A percentile compares a stretch with the other conserved stretches of the same genome.
phyloP scores from a whole-genome alignment of 30 jellyfish, hydroid and myxozoan genomes.

The Pelagia noctiluca region DNA sequence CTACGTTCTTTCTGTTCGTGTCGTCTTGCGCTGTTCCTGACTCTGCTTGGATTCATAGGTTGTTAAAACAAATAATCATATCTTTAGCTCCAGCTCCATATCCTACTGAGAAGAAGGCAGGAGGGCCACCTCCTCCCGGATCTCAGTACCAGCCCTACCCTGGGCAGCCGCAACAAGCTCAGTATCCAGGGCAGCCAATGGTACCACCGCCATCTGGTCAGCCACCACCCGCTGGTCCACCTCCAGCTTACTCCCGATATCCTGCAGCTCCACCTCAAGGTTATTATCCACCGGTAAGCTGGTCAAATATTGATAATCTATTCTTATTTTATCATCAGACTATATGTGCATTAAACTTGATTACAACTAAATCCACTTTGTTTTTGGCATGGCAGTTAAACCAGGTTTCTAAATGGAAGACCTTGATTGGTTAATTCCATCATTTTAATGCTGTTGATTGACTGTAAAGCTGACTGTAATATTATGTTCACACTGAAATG shows the following conservation, averaged over 20 bases:
- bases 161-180: slow-evolving; percentile 1
- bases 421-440: background rate
- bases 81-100: background rate
- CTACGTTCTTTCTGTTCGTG: no score
- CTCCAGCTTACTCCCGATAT: background rate
- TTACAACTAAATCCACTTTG: background rate
- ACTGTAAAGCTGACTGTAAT: background rate
- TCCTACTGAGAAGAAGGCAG: background rate
- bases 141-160: background rate
- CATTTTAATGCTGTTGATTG: background rate
- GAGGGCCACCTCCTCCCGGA: background rate
- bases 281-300: slow-evolving; percentile 3
- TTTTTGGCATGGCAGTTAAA: background rate
- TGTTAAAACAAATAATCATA: no score
- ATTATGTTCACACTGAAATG: background rate
- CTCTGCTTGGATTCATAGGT: no score
- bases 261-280: slow-evolving; percentile 16
- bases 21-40: no score
- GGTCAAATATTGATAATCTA: no score
- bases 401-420: background rate
- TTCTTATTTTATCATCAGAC: background rate
- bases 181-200: background rate
- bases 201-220: background rate
- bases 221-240: slow-evolving; percentile 25
- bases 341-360: background rate